These are phyloP conservation scores for Chrysolina americana DNA, from an alignment of 2,888 invertebrate genomes.

Conservation along the genomic window DNA sequence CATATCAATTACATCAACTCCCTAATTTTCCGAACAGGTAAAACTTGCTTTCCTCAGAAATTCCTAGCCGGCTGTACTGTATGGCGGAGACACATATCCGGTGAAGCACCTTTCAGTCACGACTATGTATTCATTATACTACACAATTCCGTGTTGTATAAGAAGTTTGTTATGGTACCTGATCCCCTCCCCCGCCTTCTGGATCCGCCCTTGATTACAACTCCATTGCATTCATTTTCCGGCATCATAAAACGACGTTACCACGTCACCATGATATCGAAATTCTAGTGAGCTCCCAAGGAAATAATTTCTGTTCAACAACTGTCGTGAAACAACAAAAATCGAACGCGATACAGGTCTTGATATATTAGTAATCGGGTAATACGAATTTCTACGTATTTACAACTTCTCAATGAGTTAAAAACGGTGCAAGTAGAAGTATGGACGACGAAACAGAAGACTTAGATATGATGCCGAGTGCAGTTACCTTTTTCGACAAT, in stretches of 20 bases:
- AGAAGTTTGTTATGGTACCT: too few species aligned
- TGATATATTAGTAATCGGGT: neutral
- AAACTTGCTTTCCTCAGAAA: too few species aligned
- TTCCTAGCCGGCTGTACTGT: too few species aligned
- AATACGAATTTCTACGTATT: neutral
- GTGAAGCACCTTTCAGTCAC: too few species aligned
- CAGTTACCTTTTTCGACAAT: conserved; percentile 59
- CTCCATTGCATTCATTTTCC: conserved; percentile 3
- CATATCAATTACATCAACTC: too few species aligned
- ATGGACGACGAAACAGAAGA: conserved; percentile 38
- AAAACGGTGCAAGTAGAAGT: neutral
- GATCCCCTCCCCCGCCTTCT: too few species aligned
- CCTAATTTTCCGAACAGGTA: too few species aligned
- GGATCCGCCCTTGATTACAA: too few species aligned
- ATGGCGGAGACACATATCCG: too few species aligned
- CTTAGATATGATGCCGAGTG: conserved; percentile 61
- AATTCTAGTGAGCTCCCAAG: neutral
- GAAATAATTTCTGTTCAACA: conserved; percentile 2
- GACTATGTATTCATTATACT: too few species aligned
- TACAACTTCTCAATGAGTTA: neutral
- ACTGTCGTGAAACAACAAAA: neutral
- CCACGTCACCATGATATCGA: conserved; percentile 2
- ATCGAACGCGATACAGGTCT: neutral
- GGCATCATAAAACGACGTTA: conserved; percentile 1
- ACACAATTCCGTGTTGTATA: too few species aligned